phyloP scores from a whole-genome alignment of 2,888 invertebrate species.

The Amphipyra berbera region DNA sequence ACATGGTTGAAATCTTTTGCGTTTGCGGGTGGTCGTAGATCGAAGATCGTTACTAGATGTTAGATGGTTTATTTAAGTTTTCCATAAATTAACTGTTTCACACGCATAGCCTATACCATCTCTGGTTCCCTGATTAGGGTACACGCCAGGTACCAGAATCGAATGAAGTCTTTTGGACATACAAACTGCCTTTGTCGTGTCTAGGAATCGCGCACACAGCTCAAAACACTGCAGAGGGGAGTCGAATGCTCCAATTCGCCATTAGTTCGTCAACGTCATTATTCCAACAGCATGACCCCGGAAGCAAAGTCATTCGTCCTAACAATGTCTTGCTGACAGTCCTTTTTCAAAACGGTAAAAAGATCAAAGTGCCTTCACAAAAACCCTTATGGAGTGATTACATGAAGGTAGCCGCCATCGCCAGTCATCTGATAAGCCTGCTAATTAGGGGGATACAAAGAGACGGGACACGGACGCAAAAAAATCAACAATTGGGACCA shows the following conservation, averaged over 20 bases:
- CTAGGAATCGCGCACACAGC: too few relatives aligned
- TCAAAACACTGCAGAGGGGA: too few relatives aligned
- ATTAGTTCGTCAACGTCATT: neutral
- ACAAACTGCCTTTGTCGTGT: too few relatives aligned
- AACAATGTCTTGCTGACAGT: slow-evolving; percentile 8
- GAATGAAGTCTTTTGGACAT: too few relatives aligned
- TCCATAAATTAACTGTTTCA: too few relatives aligned
- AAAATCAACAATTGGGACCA: slow-evolving; percentile 21
- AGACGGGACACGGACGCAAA: slow-evolving; percentile 7
- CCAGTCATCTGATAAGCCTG: slow-evolving; percentile 54
- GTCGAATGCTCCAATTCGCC: neutral
- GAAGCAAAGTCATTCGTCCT: slow-evolving; percentile 2
- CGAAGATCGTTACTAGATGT: too few relatives aligned
- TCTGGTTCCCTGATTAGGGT: too few relatives aligned
- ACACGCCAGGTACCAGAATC: too few relatives aligned
- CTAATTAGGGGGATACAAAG: slow-evolving; percentile 49
- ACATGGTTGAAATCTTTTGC: neutral
- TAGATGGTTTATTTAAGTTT: too few relatives aligned
- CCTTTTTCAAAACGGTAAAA: slow-evolving; percentile 10
- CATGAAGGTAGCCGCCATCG: slow-evolving; percentile 37
- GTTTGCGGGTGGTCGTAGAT: too few relatives aligned
- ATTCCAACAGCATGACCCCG: slow-evolving; percentile 3
- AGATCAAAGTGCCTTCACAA: slow-evolving; percentile 44
- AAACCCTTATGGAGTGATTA: slow-evolving; percentile 41
- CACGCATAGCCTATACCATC: too few relatives aligned